These are phyloP conservation scores for Ooceraea biroi DNA, from an alignment of 1,140 invertebrate genomes.

Conservation along the genomic window DNA sequence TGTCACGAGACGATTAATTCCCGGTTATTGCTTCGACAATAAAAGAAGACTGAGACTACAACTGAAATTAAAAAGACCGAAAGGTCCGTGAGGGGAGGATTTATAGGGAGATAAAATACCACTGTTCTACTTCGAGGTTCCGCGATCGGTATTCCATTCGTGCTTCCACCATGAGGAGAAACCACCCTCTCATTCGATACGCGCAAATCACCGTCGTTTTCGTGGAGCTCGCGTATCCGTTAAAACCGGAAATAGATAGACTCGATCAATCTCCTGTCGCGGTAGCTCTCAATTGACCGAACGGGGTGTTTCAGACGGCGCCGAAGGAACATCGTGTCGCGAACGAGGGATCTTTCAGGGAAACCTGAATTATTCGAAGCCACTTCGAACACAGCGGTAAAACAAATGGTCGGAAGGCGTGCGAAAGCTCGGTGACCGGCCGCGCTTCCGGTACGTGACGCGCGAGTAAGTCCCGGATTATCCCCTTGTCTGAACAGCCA, in stretches of 20 bases:
- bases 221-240: neutral
- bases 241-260: conserved; percentile 18
- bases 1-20: neutral
- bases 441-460: conserved; percentile 35
- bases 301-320: neutral
- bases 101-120: neutral
- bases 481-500: conserved; percentile 43
- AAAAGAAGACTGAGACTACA: no score
- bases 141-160: conserved; percentile 3
- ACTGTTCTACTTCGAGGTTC: neutral
- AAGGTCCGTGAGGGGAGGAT: no score
- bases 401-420: neutral
- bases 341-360: neutral
- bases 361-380: conserved; percentile 34
- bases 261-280: neutral
- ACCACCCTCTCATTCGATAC: neutral
- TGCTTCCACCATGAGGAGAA: neutral
- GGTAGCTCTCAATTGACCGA: neutral
- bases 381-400: neutral
- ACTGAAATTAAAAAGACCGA: no score
- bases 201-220: neutral
- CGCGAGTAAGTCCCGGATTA: conserved; percentile 44
- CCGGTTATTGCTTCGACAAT: no score
- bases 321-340: neutral
- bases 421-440: conserved; percentile 1